Percentiles rank a stretch among this genome's conserved stretches.
These are phyloP conservation scores for Sebastes minor DNA, from an alignment of 2,797 vertebrate species.

Conservation along the genomic window DNA sequence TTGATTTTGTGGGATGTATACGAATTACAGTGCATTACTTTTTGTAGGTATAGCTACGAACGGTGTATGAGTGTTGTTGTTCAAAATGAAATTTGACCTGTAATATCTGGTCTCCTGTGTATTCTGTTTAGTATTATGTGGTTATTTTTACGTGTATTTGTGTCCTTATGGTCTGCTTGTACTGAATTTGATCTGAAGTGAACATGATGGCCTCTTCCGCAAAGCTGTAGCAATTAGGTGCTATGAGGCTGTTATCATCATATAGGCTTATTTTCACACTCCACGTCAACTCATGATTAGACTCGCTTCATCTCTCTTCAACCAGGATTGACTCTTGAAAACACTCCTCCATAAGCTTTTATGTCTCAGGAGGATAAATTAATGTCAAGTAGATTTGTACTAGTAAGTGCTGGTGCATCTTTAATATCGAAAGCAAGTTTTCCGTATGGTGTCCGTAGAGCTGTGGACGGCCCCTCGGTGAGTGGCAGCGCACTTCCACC, in stretches of 20 bases:
- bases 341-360: background rate
- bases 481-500: slow-evolving; percentile 56
- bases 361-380: slow-evolving; percentile 28
- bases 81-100: background rate
- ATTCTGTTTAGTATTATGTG: background rate
- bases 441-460: slow-evolving; percentile 26
- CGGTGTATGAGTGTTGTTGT: background rate
- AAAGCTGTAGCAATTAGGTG: background rate
- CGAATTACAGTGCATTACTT: no score
- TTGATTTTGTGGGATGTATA: no score
- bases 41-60: no score
- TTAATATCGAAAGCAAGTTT: slow-evolving; percentile 12
- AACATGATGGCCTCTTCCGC: slow-evolving; percentile 1
- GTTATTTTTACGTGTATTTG: background rate
- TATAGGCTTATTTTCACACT: slow-evolving; percentile 16
- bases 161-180: background rate
- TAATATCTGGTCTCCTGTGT: background rate
- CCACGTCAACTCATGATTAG: slow-evolving; percentile 7
- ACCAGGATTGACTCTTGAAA: slow-evolving; percentile 3
- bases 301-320: slow-evolving; percentile 3
- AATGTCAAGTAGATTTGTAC: slow-evolving; percentile 14
- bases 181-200: background rate
- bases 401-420: background rate
- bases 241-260: slow-evolving; percentile 1
- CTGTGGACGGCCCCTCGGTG: slow-evolving; percentile 14